Evolutionary conservation across 2,888 invertebrate species (phyloP).

Genomic region (Tetragonisca angustula): DNA sequence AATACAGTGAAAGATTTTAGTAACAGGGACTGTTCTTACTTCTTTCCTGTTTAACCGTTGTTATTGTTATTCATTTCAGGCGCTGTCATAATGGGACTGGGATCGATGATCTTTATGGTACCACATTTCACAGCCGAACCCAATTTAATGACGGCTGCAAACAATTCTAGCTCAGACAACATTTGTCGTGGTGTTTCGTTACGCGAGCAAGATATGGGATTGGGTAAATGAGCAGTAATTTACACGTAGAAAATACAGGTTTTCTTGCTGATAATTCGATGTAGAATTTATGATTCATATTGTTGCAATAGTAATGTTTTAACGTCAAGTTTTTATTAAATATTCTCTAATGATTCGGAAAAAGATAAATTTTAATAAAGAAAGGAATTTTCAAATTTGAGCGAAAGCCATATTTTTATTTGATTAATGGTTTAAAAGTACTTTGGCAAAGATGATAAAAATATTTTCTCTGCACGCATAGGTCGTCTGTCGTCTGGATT

Average conservation of each 20-base stretch:
- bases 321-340: too few species aligned
- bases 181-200: conserved; percentile 91
- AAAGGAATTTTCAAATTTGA: background rate
- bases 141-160: conserved; percentile 88
- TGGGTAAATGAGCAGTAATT: conserved; percentile 82
- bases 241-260: background rate
- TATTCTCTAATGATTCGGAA: too few species aligned
- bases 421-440: background rate
- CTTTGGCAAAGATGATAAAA: background rate
- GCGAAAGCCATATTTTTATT: background rate
- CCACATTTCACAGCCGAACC: conserved; percentile 95
- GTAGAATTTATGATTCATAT: too few species aligned
- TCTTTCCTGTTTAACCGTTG: background rate
- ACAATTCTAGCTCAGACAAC: conserved; percentile 90
- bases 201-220: conserved; percentile 90
- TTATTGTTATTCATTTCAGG: conserved; percentile 84
- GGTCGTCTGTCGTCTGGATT: conserved; percentile 88
- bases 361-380: background rate
- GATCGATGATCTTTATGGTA: conserved; percentile 95
- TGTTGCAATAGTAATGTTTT: too few species aligned
- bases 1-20: too few species aligned
- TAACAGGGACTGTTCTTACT: too few species aligned
- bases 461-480: conserved; percentile 37
- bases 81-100: conserved; percentile 96
- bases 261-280: background rate